Base-by-base conservation (phyloP, 2,113 vertebrate species). In the Leucosticte australis region DNA sequence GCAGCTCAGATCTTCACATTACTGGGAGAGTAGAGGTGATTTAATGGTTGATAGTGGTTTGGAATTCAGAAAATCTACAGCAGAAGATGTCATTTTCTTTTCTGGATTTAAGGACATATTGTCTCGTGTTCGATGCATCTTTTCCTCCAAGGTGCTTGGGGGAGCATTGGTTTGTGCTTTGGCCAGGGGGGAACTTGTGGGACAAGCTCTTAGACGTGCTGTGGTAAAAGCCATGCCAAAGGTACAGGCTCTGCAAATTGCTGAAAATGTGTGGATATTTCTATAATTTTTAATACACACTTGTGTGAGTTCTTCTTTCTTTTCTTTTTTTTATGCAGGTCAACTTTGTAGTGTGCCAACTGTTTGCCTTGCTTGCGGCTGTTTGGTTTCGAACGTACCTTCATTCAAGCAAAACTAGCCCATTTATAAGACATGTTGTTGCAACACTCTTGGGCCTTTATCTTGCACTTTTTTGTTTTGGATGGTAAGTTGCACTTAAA, bases 381-480 rank as follows among this genome's bases (percentile, higher is more conserved):
- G 17, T 99, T 92, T 99, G 99, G 99, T 99, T 99, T 96, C 98
- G 99, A 94, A 98, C 99, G 87, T 99, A 99, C 94, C 99, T 99
- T 93, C 99, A 99, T 95, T 98, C 99, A 96, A 99, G 99, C 98
- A 99, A 99, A 98, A 99, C 99, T 83, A 99, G 99, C 97, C 98
- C 99, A 27, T 99, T 99, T 96, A 98, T 99, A 97, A 98, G 99
- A 93, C 99, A 99, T 96, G 97, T 99, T 94, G 99, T 99, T 91
- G 99, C 99, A 86, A 99, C 99, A 16, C 98, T 99, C 87, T 96
- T 99, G 98, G 99, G 99, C 96, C 98, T 99, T 97, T 99, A 99
- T 97, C 98, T 99, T 98, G 99, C 99, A 95, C 98, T 99, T 96
- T 99, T 99, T 98, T 99, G 99, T 98, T 99, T 99, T 94, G 99